Base-by-base conservation (phyloP, 2,888 invertebrate species). In the Yponomeuta malinellus region DNA sequence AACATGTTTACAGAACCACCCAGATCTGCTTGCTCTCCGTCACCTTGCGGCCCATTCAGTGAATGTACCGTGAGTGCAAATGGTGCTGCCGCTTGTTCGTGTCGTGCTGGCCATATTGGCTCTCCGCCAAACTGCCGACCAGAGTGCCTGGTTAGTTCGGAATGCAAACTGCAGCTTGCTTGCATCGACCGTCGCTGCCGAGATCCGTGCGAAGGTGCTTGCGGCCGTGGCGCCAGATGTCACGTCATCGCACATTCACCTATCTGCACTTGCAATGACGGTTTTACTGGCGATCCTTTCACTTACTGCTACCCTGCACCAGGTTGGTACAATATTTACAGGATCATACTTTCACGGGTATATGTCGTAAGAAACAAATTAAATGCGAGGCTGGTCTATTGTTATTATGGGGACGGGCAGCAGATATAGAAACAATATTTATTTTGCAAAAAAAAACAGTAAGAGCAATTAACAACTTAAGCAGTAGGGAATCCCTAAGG, bases 41-140 rank as follows among this genome's bases (percentile, higher is more conserved):
- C 95, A 69, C 96, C 96, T 0, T 97, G 97, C 80, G 96, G 96
- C 6, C 93, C 95, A 10, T 96, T 96, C 79, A 95, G 96, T 65
- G 89, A 94, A 76, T 96, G 95, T 78, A 83, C 87, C 73, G 88
- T 92, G 15, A 90, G 87, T 72, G 72, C 82, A 8, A 88, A 85
- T 68, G 92, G 93, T 69, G 93, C 95, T 73, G 95, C 95, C 33
- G 90, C 94, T 71, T 97, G 97, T 80, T 94, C 94, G 8, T 97
- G 97, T 81, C 91, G 94, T 64, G 88, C 94, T 2, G 95, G 95
- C 69, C 96, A 96, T 77, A 93, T 95, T 70, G 97, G 97, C 15
- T 93, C 95, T 73, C 95, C 96, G 4, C 94, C 96, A 5, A 93
- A 94, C 73, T 96, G 96, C 80, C 92, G 96, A 73, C 96, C 96